A percentile compares a stretch with the other conserved stretches of the same genome.
These are phyloP conservation scores for Lepus europaeus DNA, from an alignment of 2,113 vertebrate genomes.

Conservation along the genomic window DNA sequence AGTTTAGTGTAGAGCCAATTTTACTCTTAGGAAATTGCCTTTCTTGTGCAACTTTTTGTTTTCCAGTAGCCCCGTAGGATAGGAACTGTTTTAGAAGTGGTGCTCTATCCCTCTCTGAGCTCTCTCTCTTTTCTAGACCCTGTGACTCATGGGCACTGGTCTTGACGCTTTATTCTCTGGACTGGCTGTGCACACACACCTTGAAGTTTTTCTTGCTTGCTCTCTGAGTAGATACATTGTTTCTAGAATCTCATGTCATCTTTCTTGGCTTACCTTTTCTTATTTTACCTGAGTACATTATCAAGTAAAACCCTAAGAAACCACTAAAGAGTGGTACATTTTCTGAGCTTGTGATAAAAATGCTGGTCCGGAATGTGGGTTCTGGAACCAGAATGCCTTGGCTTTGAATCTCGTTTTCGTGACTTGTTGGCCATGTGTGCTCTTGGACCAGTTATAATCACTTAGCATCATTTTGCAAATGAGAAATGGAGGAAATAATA, in stretches of 20 bases:
- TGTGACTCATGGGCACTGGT: background rate
- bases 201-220: background rate
- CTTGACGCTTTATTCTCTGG: background rate
- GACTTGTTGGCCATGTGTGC: background rate
- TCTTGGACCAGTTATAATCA: background rate
- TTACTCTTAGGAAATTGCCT: background rate
- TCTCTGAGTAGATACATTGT: background rate
- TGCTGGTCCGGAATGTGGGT: background rate
- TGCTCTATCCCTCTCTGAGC: background rate
- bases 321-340: background rate
- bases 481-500: background rate
- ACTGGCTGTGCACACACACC: background rate
- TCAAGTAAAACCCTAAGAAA: background rate
- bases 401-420: background rate
- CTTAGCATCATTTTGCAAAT: background rate
- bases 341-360: conserved; percentile 29
- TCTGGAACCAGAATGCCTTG: background rate
- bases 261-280: conserved; percentile 13
- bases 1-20: background rate
- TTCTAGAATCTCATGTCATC: background rate
- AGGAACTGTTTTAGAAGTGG: background rate
- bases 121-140: background rate
- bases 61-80: background rate
- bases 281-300: background rate
- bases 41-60: background rate